Conservation (phyloP, 2,113 vertebrate genomes). For the Eurypyga helias region DNA sequence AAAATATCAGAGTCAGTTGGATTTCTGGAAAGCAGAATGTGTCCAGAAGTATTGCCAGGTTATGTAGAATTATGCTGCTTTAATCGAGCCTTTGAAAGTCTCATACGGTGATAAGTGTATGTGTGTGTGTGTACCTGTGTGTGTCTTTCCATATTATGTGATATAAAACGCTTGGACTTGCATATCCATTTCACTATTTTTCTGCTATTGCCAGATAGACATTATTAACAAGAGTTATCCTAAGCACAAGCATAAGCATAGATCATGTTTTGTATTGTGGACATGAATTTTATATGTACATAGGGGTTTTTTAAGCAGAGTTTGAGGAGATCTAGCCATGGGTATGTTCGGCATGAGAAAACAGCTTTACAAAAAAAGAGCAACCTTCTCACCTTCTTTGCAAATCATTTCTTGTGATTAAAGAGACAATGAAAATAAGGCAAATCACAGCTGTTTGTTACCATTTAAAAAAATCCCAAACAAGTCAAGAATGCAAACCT, state of each 20-base stretch:
- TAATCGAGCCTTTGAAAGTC: background rate
- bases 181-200: background rate
- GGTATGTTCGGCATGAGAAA: background rate
- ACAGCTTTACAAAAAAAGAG: background rate
- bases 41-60: background rate
- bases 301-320: background rate
- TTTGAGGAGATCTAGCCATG: background rate
- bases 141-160: background rate
- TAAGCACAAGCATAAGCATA: background rate
- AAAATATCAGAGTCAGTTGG: conserved; percentile 11
- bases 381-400: background rate
- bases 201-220: background rate
- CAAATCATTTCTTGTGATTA: background rate
- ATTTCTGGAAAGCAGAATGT: background rate
- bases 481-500: background rate
- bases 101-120: background rate
- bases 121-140: background rate
- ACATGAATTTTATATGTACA: background rate
- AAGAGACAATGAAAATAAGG: background rate
- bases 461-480: background rate
- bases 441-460: background rate
- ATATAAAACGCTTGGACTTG: background rate
- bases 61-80: background rate
- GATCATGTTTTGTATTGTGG: background rate
- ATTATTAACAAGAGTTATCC: background rate